These are phyloP conservation scores for Lissonota sp. DNA, from an alignment of 2,888 invertebrate genomes.

Conservation along the genomic window DNA sequence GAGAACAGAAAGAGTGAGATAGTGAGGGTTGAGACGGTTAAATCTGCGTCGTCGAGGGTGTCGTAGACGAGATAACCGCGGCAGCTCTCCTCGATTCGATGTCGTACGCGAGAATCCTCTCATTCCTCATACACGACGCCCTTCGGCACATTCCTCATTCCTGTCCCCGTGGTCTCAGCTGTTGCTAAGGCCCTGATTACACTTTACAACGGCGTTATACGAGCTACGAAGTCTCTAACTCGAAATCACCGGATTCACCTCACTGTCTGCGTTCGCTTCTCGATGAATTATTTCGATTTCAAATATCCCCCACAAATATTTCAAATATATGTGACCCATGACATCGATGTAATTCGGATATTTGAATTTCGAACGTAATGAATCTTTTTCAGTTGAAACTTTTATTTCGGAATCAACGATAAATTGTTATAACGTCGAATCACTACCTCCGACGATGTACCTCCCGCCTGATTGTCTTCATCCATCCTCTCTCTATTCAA, in stretches of 20 bases:
- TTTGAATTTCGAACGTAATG: conserved; percentile 14
- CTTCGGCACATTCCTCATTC: conserved; percentile 60
- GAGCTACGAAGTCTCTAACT: conserved; percentile 40
- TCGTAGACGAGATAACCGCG: conserved; percentile 64
- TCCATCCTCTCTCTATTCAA: conserved; percentile 44
- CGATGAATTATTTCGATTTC: not conserved
- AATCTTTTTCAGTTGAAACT: conserved; percentile 30
- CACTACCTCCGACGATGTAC: not conserved
- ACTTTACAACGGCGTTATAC: conserved; percentile 49
- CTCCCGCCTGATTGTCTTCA: conserved; percentile 39
- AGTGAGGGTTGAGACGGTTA: conserved; percentile 13
- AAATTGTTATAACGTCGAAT: not conserved
- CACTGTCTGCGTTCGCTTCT: conserved; percentile 8
- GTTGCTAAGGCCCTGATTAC: conserved; percentile 65
- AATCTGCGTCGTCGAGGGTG: conserved; percentile 60
- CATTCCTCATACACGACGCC: conserved; percentile 45
- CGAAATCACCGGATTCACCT: conserved; percentile 14
- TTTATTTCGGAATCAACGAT: conserved; percentile 15
- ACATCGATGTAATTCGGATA: conserved; percentile 10
- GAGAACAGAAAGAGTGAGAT: conserved; percentile 6
- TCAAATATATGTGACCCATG: not conserved
- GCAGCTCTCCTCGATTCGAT: conserved; percentile 48
- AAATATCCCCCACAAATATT: too few relatives aligned
- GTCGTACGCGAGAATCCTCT: conserved; percentile 35
- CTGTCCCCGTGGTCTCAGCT: conserved; percentile 61